Conservation (phyloP, 2,888 invertebrate genomes). For the Dicranocentrus wangi region DNA sequence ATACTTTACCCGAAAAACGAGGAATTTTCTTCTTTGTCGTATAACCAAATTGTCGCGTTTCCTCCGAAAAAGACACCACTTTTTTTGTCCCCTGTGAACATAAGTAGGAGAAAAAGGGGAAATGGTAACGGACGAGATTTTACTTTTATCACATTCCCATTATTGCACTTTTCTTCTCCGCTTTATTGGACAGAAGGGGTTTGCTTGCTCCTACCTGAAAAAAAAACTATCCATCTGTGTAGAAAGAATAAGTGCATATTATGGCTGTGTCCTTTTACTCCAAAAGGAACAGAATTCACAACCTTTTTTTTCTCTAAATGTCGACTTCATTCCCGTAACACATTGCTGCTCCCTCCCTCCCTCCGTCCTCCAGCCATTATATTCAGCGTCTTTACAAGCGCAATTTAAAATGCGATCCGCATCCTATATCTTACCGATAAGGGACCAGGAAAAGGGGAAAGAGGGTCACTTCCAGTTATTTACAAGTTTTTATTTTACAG, state of each 20-base stretch:
- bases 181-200: conserved; percentile 36
- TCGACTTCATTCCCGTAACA: neutral
- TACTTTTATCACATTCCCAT: conserved; percentile 26
- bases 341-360: neutral
- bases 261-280: too few species aligned
- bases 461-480: too few species aligned
- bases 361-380: neutral
- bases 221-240: too few species aligned
- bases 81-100: neutral
- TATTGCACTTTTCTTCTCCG: conserved; percentile 29
- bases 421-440: too few species aligned
- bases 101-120: neutral
- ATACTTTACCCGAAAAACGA: too few species aligned
- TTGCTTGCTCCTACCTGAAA: neutral
- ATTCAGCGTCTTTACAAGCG: neutral
- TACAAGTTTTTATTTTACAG: conserved; percentile 2
- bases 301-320: too few species aligned
- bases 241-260: too few species aligned
- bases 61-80: neutral
- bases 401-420: conserved; percentile 3
- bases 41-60: neutral
- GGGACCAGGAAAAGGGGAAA: too few species aligned
- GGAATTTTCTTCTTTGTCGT: neutral
- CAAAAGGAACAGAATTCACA: too few species aligned
- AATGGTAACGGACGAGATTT: conserved; percentile 4